Conservation (phyloP, 2,797 vertebrate species). For the Simalia tracyae region DNA sequence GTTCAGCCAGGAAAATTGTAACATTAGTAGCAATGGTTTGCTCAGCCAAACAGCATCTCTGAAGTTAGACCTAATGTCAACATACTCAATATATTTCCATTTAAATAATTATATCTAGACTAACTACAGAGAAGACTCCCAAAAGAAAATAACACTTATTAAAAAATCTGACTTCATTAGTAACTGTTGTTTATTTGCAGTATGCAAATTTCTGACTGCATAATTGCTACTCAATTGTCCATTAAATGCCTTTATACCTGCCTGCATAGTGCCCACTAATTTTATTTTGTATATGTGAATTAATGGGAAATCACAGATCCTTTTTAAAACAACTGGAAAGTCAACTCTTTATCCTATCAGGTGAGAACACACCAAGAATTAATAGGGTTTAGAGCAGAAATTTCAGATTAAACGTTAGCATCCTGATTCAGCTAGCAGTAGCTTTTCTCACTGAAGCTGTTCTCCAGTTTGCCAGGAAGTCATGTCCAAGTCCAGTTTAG, state of each 20-base stretch:
- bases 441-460: not conserved
- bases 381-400: not conserved
- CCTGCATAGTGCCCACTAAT: not conserved
- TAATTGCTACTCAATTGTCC: not conserved
- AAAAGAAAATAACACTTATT: not conserved
- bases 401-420: not conserved
- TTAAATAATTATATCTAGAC: not conserved
- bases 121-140: not conserved
- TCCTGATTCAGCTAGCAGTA: too few species aligned
- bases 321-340: not conserved
- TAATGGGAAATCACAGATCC: not conserved
- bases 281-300: not conserved
- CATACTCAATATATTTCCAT: not conserved
- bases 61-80: not conserved
- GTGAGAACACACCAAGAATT: not conserved
- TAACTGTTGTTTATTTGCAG: not conserved
- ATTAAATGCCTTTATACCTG: not conserved
- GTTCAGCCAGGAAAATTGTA: not conserved
- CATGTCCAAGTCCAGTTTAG: not conserved
- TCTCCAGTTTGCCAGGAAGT: not conserved
- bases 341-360: not conserved
- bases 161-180: not conserved
- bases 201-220: not conserved
- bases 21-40: not conserved
- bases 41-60: not conserved